phyloP scores from a whole-genome alignment of 2,797 vertebrate genomes.

The Stomatorhinus walkeri region DNA sequence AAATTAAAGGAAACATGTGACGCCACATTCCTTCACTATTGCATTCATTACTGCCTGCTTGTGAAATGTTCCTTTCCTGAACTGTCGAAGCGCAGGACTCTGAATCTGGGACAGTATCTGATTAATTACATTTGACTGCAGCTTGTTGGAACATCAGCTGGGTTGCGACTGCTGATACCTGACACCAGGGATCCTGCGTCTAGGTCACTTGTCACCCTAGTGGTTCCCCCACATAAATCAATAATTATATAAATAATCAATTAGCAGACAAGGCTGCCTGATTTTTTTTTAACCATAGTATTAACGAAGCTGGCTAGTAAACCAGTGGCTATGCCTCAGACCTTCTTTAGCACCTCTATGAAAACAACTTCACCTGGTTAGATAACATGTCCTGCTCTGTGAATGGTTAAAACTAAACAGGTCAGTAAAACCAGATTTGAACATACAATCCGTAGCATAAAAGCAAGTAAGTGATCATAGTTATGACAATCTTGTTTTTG shows the following conservation, averaged over 20 bases:
- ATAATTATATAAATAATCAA: neutral
- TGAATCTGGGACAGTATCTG: neutral
- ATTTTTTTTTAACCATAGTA: neutral
- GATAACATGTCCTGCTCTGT: neutral
- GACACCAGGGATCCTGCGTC: neutral
- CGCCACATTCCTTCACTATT: neutral
- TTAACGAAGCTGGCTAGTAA: neutral
- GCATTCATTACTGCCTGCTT: neutral
- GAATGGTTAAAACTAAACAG: neutral
- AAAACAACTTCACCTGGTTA: neutral
- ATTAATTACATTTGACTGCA: slow-evolving; percentile 16
- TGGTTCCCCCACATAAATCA: neutral
- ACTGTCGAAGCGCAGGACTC: neutral
- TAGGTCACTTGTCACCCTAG: neutral
- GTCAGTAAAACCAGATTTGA: neutral
- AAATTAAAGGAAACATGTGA: slow-evolving; percentile 10
- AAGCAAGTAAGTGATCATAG: neutral
- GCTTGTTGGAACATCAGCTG: slow-evolving; percentile 15
- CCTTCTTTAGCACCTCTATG: neutral
- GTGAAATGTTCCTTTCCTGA: neutral
- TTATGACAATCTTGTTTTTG: neutral
- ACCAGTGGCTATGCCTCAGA: neutral
- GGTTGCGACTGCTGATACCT: neutral
- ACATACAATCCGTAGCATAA: neutral
- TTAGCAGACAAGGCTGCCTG: neutral